Conservation (phyloP, 2,113 vertebrate genomes). For the Pedionomus torquatus region DNA sequence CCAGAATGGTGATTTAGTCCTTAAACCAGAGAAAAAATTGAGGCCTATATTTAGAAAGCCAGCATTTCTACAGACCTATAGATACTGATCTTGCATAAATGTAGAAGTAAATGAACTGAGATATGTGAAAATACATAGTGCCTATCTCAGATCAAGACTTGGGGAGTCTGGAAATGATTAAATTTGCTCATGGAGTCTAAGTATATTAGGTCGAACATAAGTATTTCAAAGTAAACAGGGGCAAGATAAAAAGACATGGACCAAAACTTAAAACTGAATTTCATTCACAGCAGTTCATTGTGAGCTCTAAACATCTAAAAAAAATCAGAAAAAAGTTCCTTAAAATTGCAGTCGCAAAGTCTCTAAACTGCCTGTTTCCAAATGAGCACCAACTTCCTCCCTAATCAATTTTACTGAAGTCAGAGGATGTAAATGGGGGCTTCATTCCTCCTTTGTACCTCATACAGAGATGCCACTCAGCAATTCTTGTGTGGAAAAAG, state of each 20-base stretch:
- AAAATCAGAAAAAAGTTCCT: not conserved
- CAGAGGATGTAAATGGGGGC: not conserved
- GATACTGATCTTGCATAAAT: conserved; percentile 61
- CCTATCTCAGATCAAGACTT: conserved; percentile 48
- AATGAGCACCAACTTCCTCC: not conserved
- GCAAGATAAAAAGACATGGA: conserved; percentile 8
- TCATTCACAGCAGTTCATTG: not conserved
- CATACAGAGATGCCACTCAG: not conserved
- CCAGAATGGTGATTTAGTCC: not conserved
- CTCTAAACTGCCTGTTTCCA: not conserved
- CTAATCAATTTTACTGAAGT: not conserved
- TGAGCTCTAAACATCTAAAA: not conserved
- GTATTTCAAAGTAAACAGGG: conserved; percentile 29
- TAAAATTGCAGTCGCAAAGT: not conserved
- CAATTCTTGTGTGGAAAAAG: not conserved
- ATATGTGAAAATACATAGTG: conserved; percentile 48
- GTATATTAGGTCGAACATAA: not conserved
- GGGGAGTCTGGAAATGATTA: conserved; percentile 18
- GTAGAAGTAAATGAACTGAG: conserved; percentile 51
- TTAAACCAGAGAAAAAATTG: not conserved
- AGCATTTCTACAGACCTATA: conserved; percentile 21
- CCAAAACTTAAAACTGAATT: conserved; percentile 21
- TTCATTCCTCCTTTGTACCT: not conserved
- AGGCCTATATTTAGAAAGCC: conserved; percentile 45
- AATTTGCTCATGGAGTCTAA: conserved; percentile 36